phyloP scores from a whole-genome alignment of 2,888 invertebrate genomes.

The Orthosia gracilis region DNA sequence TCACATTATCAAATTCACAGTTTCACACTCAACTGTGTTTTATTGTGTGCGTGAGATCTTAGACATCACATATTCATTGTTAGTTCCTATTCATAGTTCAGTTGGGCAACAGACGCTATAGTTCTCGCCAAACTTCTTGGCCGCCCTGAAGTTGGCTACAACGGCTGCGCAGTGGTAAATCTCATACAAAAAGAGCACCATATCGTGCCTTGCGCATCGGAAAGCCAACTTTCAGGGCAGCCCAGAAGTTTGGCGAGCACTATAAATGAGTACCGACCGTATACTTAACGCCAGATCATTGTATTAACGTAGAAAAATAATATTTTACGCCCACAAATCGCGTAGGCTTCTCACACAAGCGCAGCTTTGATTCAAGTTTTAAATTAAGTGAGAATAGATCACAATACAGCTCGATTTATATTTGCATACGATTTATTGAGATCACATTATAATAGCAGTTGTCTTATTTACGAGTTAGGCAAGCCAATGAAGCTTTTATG shows the following conservation, averaged over 20 bases:
- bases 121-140: too few species aligned
- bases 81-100: slow-evolving; percentile 15
- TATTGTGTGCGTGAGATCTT: slow-evolving; percentile 31
- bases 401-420: slow-evolving; percentile 10
- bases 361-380: slow-evolving; percentile 6
- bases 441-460: slow-evolving; percentile 15
- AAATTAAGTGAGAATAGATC: not conserved
- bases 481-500: slow-evolving; percentile 1
- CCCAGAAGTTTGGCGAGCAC: too few species aligned
- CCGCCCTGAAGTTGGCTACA: too few species aligned
- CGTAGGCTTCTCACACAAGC: slow-evolving; percentile 39
- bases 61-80: slow-evolving; percentile 30
- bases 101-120: slow-evolving; percentile 31
- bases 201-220: too few species aligned
- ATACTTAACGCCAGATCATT: slow-evolving; percentile 30
- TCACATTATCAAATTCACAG: slow-evolving; percentile 20
- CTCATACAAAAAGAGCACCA: too few species aligned
- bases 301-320: slow-evolving; percentile 16
- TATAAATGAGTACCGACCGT: slow-evolving; percentile 9
- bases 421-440: slow-evolving; percentile 27
- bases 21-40: slow-evolving; percentile 22
- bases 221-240: too few species aligned
- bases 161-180: too few species aligned
- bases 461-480: slow-evolving; percentile 21
- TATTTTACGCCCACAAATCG: slow-evolving; percentile 34